Percentiles rank a stretch among this genome's conserved stretches.
Evolutionary conservation across 2,888 invertebrate species (phyloP).

Genomic region (Eilema caniola): DNA sequence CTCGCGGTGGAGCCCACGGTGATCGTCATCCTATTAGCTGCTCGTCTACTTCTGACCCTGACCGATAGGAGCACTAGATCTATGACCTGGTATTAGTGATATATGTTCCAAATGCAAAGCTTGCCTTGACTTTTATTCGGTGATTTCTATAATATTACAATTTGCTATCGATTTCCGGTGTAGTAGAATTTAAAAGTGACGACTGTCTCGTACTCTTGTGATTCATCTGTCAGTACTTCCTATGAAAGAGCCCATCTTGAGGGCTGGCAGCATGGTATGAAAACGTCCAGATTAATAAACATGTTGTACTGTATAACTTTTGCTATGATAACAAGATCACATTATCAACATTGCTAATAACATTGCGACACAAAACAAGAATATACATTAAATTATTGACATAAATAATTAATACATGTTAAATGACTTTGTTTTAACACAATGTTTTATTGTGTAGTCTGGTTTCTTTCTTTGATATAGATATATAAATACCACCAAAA

Average conservation of each 20-base stretch:
- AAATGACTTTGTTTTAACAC: neutral
- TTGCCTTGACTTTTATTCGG: neutral
- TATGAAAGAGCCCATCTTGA: too few species aligned
- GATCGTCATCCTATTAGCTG: neutral
- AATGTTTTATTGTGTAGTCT: too few species aligned
- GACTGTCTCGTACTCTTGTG: neutral
- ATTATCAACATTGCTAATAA: neutral
- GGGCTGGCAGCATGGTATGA: too few species aligned
- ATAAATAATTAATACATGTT: too few species aligned
- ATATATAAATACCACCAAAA: too few species aligned
- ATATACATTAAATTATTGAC: too few species aligned
- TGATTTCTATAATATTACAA: neutral
- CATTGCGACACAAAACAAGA: too few species aligned
- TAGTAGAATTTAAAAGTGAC: neutral
- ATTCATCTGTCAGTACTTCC: too few species aligned
- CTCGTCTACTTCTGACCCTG: conserved; percentile 4
- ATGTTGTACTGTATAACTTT: neutral
- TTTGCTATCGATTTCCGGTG: neutral
- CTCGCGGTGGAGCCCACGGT: conserved; percentile 25
- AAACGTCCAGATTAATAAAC: neutral
- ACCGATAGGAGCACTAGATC: neutral
- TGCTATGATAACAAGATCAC: neutral
- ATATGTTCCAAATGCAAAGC: neutral
- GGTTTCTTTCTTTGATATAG: too few species aligned
- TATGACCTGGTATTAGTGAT: neutral